These are phyloP conservation scores for Morelia viridis DNA, from an alignment of 2,797 vertebrate genomes.

Conservation along the genomic window DNA sequence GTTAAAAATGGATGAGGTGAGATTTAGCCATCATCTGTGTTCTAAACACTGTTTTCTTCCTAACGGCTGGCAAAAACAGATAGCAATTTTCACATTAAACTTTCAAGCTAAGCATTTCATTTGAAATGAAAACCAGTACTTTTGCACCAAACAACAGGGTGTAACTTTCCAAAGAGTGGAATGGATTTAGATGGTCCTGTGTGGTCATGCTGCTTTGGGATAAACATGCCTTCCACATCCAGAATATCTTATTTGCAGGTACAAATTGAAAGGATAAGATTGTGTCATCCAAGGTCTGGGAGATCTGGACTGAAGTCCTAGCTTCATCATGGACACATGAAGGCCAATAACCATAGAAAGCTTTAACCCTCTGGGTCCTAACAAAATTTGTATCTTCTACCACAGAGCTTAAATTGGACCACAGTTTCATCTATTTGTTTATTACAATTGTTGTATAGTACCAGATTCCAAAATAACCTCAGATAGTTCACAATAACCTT, in stretches of 20 bases:
- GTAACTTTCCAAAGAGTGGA: constrained; percentile 16
- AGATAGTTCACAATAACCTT: neutral
- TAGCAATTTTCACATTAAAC: constrained; percentile 31
- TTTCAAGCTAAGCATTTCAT: constrained; percentile 26
- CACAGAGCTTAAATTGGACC: neutral
- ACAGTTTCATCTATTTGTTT: neutral
- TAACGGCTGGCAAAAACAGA: constrained; percentile 18
- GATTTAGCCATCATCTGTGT: constrained; percentile 21
- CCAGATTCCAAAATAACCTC: neutral
- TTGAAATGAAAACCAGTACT: constrained; percentile 22
- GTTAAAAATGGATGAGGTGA: constrained; percentile 48
- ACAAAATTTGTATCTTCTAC: neutral
- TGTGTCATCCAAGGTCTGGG: neutral
- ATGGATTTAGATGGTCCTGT: neutral
- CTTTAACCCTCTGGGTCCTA: neutral
- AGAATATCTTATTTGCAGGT: neutral
- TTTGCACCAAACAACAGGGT: neutral
- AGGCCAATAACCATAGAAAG: neutral
- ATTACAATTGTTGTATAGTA: neutral
- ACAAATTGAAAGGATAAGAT: constrained; percentile 2
- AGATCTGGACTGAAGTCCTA: neutral
- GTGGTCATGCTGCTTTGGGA: neutral
- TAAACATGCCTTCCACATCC: neutral
- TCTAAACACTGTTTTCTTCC: neutral
- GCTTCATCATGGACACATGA: neutral